Base-by-base conservation (phyloP, 2,113 vertebrate species). In the Limnothrissa miodon region DNA sequence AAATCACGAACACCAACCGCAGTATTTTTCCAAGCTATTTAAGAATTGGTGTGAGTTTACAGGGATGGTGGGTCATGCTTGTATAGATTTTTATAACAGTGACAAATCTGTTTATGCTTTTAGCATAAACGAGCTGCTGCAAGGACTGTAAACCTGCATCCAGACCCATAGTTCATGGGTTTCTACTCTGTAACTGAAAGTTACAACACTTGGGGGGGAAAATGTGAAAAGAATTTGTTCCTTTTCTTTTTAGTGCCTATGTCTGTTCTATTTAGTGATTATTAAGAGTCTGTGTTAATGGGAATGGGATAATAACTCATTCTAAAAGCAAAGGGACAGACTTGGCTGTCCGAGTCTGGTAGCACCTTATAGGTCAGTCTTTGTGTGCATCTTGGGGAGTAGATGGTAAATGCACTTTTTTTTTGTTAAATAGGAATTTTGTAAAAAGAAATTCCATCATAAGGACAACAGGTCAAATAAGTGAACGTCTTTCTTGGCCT, bases 11-110 rank as follows among this genome's bases (percentile, higher is more conserved):
- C 45, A 81, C 66, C 45, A 90, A 91, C 81, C 66, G 59, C 48
- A 89, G 87, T 80, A n/a, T 85, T 92, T 79, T 81, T 88, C 39
- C 11, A 85, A 83, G 84, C 90, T 88, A 87, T 83, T 86, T 82
- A 91, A 89, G 90, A 90, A 84, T 88, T 83, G 85, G 84, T 81
- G 59, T 88, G 89, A 80, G 85, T 92, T 91, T 92, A 89, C 86
- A 79, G 83, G 89, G 87, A 90, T 90, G 39, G 4, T 88, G 83
- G 90, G 90, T 93, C 91, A 94, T 78, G 85, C 78, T 56, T 83
- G 84, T 78, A 85, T 79, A 19, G 90, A 92, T 91, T 90, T 84
- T 87, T 92, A 92, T 87, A 93, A 91, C 84, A 83, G 89, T 91
- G 90, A 85, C 21, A 93, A 94, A 92, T 90, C 86, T 85, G n/a